Base-by-base conservation (phyloP, 2,888 invertebrate species). In the Sipha maydis region DNA sequence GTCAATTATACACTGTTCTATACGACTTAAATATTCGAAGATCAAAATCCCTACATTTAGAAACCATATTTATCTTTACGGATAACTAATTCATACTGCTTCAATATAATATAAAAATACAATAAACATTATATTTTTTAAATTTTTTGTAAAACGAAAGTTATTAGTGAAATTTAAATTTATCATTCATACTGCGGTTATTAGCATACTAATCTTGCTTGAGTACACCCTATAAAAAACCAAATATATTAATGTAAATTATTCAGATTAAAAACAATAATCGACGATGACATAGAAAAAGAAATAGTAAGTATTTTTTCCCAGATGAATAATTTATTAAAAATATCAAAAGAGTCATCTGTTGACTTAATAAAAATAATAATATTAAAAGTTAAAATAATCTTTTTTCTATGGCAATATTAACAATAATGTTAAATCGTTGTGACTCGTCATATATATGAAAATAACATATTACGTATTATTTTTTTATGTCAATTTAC, bases 101-200 rank as follows among this genome's bases (percentile, higher is more conserved):
- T 28, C 67, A 80, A 41, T 67, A 67, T n/a, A 80, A 11, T 71
- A 48, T 54, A 71, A 83, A 83, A 83, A 73, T 61, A 75, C 56
- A 61, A 61, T 61, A 56, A 41, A 56, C 75, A 7, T 25, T n/a
- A 28, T 25, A 75, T 75, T 61, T 80, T 84, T n/a, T 25, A 38
- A 71, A 75, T 19, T 56, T 41, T 75, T 75, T 56, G 34, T 48
- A 28, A 76, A 61, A 83, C 31, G 75, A 75, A 56, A 83, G 56
- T 38, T 75, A 61, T 76, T 61, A 8, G 61, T 41, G 83, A 61
- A 84, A 61, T 75, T 76, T 75, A 84, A 84, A 84, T 61, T 8
- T 7, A 56, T 28, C 82, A 83, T 48, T 83, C n/a, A 14, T 54
- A 8, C 48, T 84, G 75, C 3, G 34, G 75, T 75, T 75, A n/a